Conservation (phyloP, 2,797 vertebrate species). For the Hydrocynus forskahlii region DNA sequence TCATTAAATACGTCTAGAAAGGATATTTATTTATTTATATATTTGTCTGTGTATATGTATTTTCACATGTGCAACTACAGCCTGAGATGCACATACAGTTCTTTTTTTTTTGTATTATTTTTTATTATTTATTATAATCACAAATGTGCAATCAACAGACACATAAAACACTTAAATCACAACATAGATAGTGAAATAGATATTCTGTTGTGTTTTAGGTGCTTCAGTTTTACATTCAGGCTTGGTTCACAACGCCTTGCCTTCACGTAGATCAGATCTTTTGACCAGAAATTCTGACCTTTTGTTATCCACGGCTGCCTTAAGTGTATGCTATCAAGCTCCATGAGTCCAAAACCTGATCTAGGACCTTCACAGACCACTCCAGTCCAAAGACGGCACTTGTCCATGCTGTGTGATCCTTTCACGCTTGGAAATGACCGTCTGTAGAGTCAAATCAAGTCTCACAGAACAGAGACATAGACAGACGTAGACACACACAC, state of each 20-base stretch:
- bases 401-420: not conserved
- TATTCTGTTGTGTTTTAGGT: slow-evolving; percentile 56
- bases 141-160: slow-evolving; percentile 73
- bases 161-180: slow-evolving; percentile 71
- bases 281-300: slow-evolving; percentile 13
- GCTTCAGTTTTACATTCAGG: slow-evolving; percentile 52
- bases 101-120: not conserved
- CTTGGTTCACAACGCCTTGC: slow-evolving; percentile 30
- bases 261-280: slow-evolving; percentile 19
- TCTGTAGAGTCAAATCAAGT: slow-evolving; percentile 13
- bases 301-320: slow-evolving; percentile 45
- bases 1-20: slow-evolving; percentile 76
- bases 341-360: slow-evolving; percentile 27
- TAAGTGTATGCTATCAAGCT: slow-evolving; percentile 34
- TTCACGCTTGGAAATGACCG: slow-evolving; percentile 28
- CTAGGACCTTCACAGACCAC: not conserved
- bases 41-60: slow-evolving; percentile 54
- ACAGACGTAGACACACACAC: slow-evolving; percentile 55
- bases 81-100: slow-evolving; percentile 47
- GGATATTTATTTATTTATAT: slow-evolving; percentile 64
- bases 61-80: slow-evolving; percentile 48
- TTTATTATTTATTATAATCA: slow-evolving; percentile 56
- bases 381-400: not conserved
- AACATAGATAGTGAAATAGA: slow-evolving; percentile 69
- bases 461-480: slow-evolving; percentile 47